Percentiles rank a stretch among this genome's conserved stretches.
phyloP scores from a whole-genome alignment of 2,113 vertebrate species.

The Heliornis fulica region DNA sequence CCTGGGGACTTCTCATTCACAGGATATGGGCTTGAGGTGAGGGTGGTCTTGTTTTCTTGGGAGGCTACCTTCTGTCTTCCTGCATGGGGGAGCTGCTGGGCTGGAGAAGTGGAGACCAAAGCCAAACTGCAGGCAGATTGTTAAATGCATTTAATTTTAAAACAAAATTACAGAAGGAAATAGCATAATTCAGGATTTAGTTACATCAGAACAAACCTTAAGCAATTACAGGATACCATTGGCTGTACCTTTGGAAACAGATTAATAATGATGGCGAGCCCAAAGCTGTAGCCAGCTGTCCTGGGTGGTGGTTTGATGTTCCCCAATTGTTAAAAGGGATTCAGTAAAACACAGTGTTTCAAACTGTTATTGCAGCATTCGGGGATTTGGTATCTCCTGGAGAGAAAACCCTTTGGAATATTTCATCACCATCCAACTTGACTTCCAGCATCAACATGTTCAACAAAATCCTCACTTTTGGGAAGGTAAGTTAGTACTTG shows the following conservation, averaged over 20 bases:
- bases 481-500: constrained; percentile 67
- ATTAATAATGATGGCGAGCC: background rate
- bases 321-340: background rate
- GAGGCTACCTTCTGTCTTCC: background rate
- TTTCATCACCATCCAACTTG: constrained; percentile 54
- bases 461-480: constrained; percentile 49
- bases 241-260: background rate
- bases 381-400: background rate
- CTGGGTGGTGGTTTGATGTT: background rate
- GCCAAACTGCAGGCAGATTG: background rate
- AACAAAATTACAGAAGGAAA: background rate
- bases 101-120: background rate
- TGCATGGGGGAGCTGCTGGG: background rate
- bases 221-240: background rate
- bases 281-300: background rate
- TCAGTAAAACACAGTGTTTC: background rate
- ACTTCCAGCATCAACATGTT: constrained; percentile 40
- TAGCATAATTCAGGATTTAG: background rate
- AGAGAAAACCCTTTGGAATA: constrained; percentile 5
- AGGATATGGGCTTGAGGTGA: background rate
- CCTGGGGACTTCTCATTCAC: background rate
- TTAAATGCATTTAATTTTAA: background rate
- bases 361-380: constrained; percentile 24
- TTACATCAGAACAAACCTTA: background rate
- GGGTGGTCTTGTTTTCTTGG: background rate